Evolutionary conservation across 2,113 vertebrate species (phyloP).

Genomic region (Hydrochoerus hydrochaeris): DNA sequence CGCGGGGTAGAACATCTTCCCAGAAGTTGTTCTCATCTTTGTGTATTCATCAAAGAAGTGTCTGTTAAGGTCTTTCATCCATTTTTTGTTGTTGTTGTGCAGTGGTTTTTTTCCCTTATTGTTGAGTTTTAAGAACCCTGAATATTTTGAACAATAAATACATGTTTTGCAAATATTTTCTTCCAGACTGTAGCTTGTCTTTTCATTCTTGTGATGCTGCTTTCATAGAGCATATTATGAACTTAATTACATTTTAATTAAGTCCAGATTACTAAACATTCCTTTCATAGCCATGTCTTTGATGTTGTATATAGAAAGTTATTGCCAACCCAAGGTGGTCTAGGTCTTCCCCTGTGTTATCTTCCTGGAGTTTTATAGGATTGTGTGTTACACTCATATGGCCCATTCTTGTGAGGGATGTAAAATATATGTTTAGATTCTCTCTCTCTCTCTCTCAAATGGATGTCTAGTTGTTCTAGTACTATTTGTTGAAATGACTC

Average conservation of each 20-base stretch:
- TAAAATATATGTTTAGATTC: neutral
- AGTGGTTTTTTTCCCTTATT: neutral
- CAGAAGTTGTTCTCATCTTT: accelerated
- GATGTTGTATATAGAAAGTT: no score
- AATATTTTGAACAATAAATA: neutral
- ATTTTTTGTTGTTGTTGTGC: neutral
- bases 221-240: neutral
- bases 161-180: neutral
- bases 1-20: no score
- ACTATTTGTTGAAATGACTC: neutral
- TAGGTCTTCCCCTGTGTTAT: neutral
- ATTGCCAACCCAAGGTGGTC: neutral
- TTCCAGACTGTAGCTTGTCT: neutral
- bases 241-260: no score
- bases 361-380: neutral
- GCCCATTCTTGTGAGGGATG: neutral
- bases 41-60: no score
- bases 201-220: neutral
- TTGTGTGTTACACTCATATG: neutral
- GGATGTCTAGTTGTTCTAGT: neutral
- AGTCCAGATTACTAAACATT: neutral
- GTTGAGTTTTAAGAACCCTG: neutral
- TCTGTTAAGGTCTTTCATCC: no score
- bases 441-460: neutral
- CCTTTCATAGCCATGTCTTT: neutral